A percentile compares a stretch with the other conserved stretches of the same genome.
These are phyloP conservation scores for Sphenodon punctatus DNA, from an alignment of 2,797 vertebrate genomes.

Conservation along the genomic window DNA sequence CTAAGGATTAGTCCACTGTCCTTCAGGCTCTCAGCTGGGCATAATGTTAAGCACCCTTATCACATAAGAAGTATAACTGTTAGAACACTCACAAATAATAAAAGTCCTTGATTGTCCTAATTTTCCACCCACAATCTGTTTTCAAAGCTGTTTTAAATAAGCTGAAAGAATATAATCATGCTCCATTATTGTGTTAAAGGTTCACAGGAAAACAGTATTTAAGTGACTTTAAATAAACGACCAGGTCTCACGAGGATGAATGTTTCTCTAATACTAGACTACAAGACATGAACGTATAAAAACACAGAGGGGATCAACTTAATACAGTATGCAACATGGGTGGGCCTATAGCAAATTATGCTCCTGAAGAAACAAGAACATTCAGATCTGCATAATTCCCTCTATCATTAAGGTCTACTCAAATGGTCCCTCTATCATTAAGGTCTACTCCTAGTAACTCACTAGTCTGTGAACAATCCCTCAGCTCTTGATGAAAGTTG, in stretches of 20 bases:
- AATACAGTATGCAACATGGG: slow-evolving; percentile 5
- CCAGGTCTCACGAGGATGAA: not conserved
- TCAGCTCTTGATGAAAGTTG: not conserved
- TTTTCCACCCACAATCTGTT: not conserved
- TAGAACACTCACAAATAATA: no score
- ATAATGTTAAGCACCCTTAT: no score
- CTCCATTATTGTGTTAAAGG: not conserved
- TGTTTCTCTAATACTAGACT: not conserved
- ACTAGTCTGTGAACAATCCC: not conserved
- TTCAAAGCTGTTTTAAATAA: not conserved
- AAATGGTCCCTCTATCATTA: not conserved
- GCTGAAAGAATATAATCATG: not conserved
- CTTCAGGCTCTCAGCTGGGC: no score
- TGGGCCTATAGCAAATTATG: not conserved
- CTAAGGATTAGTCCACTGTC: not conserved
- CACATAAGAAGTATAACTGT: no score
- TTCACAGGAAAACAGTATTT: not conserved
- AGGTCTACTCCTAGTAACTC: not conserved
- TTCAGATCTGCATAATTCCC: not conserved
- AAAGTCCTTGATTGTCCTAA: not conserved
- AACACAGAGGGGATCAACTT: not conserved
- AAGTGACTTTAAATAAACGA: not conserved
- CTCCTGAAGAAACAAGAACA: slow-evolving; percentile 1
- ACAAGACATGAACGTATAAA: not conserved
- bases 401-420: not conserved